A percentile compares a stretch with the other conserved stretches of the same genome.
Conservation (phyloP, 2,888 invertebrate species). For the Tenthredo notha region DNA sequence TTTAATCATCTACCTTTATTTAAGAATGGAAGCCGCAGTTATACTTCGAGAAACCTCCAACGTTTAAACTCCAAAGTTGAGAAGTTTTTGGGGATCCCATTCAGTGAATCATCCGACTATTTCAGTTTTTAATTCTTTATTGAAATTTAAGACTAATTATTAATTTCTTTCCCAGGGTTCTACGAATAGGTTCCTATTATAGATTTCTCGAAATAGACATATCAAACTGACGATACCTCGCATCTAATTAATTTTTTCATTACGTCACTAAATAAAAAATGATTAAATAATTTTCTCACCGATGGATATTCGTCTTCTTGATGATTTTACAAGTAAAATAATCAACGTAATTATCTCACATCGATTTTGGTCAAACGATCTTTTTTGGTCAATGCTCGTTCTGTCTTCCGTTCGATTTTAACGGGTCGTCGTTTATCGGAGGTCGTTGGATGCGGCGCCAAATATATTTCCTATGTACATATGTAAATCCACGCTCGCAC, state of each 20-base stretch:
- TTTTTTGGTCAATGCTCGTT: slow-evolving; percentile 26
- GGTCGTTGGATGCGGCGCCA: slow-evolving; percentile 47
- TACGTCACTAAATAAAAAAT: background rate
- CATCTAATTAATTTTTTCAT: background rate
- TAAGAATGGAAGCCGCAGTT: background rate
- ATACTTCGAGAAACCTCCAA: slow-evolving; percentile 19
- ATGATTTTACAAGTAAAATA: slow-evolving; percentile 28
- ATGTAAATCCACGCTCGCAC: slow-evolving; percentile 21
- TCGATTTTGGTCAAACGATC: slow-evolving; percentile 38
- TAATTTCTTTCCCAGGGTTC: background rate
- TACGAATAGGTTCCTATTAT: background rate
- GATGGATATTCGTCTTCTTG: slow-evolving; percentile 8
- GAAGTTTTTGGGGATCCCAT: background rate
- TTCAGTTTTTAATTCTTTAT: background rate
- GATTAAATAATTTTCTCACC: slow-evolving; percentile 28
- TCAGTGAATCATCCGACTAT: slow-evolving; percentile 14
- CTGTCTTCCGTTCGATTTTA: slow-evolving; percentile 36
- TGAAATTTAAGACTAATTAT: background rate
- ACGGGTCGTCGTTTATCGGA: slow-evolving; percentile 49
- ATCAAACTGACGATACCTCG: background rate
- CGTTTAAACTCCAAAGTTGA: background rate
- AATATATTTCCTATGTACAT: slow-evolving; percentile 18
- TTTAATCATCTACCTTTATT: slow-evolving; percentile 15
- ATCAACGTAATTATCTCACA: slow-evolving; percentile 36
- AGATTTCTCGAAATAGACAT: background rate